Percentiles rank a stretch among this genome's conserved stretches.
Conservation (phyloP, 2,113 vertebrate species). For the Setophaga kirtlandii region DNA sequence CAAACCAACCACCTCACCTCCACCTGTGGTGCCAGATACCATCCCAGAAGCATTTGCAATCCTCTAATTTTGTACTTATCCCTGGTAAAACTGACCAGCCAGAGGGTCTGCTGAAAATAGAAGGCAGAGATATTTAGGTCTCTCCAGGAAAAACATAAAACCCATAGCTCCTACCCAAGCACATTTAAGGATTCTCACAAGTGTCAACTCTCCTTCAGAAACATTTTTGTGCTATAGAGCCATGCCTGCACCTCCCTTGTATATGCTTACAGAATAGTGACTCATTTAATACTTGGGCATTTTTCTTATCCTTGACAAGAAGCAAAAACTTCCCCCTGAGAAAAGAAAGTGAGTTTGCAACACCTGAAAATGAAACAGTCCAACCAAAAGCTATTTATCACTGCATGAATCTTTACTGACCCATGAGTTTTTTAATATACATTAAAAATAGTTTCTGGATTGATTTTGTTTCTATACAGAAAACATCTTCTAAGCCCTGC, state of each 20-base stretch:
- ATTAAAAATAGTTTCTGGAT: not conserved
- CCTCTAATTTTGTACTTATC: not conserved
- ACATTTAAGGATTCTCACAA: not conserved
- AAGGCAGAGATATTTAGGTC: not conserved
- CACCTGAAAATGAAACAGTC: not conserved
- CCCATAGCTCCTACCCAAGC: not conserved
- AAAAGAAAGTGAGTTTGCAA: not conserved
- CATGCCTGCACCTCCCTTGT: not conserved
- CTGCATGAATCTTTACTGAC: not conserved
- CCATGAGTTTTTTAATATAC: not conserved
- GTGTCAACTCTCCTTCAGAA: not conserved
- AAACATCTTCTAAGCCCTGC: not conserved
- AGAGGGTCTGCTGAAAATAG: not conserved
- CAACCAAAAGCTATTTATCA: not conserved
- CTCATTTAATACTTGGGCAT: not conserved
- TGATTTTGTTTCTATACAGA: not conserved
- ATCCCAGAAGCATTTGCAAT: not conserved
- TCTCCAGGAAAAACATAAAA: not conserved
- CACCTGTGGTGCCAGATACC: fast-evolving
- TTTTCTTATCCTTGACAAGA: not conserved
- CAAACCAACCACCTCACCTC: not conserved
- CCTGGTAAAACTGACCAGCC: not conserved
- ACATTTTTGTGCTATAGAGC: not conserved
- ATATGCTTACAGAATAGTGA: not conserved
- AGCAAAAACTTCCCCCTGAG: not conserved